These are phyloP conservation scores for Diloba caeruleocephala DNA, from an alignment of 2,888 invertebrate species.

Conservation along the genomic window DNA sequence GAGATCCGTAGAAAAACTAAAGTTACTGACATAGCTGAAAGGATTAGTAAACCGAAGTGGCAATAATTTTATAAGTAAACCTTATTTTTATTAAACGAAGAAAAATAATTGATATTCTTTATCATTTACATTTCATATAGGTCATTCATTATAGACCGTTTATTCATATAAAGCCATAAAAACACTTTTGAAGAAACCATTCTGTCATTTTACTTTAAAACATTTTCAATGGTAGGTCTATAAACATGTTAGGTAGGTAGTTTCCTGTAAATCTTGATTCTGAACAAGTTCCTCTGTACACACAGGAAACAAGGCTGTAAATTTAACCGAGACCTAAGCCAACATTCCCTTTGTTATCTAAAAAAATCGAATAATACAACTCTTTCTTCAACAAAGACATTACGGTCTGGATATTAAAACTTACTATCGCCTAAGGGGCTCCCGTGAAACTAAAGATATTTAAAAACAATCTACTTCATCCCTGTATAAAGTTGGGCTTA, in stretches of 20 bases:
- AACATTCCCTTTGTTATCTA: not conserved
- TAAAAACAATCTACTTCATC: slow-evolving; percentile 47
- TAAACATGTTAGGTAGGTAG: not conserved
- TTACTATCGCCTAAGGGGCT: slow-evolving; percentile 13
- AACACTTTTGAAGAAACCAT: too few species aligned
- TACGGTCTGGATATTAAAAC: slow-evolving; percentile 13
- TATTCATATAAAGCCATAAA: too few species aligned
- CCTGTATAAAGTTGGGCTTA: slow-evolving; percentile 26
- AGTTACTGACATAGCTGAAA: too few species aligned
- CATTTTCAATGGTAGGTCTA: too few species aligned
- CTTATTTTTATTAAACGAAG: too few species aligned
- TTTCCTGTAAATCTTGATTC: not conserved
- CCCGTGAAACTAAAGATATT: slow-evolving; percentile 37
- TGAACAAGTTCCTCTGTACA: not conserved
- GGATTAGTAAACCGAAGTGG: too few species aligned
- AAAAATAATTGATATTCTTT: too few species aligned
- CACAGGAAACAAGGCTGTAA: not conserved
- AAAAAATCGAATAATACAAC: slow-evolving; percentile 6
- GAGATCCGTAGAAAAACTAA: too few species aligned
- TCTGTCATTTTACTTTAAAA: too few species aligned
- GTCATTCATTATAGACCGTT: too few species aligned
- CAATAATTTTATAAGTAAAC: too few species aligned
- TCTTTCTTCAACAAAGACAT: slow-evolving; percentile 5
- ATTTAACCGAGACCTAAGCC: not conserved
- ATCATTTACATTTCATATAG: too few species aligned